A percentile compares a stretch with the other conserved stretches of the same genome.
Conservation (phyloP, 2,113 vertebrate species). For the Rallus limicola region DNA sequence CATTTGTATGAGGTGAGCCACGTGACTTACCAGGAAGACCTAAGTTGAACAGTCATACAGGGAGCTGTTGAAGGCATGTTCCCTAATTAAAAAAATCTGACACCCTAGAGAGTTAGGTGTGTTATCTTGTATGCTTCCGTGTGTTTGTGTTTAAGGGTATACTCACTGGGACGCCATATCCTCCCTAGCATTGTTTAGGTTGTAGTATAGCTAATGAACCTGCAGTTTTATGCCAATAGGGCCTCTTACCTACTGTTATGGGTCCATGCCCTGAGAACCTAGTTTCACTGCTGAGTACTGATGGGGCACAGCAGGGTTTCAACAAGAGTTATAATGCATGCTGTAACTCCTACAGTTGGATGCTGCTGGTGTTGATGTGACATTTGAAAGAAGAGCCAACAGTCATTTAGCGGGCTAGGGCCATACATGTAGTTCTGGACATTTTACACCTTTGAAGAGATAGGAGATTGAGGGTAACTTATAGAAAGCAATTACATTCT, state of each 20-base stretch:
- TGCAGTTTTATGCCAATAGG: background rate
- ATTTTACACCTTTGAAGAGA: background rate
- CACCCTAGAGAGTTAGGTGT: background rate
- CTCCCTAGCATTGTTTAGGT: background rate
- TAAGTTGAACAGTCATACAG: background rate
- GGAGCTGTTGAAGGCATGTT: background rate
- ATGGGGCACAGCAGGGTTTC: background rate
- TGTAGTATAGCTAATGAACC: background rate
- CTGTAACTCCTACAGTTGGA: background rate
- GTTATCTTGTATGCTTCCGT: background rate
- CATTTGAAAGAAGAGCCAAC: background rate
- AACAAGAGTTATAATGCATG: background rate
- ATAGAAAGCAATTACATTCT: background rate
- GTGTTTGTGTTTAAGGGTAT: background rate
- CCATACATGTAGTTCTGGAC: background rate
- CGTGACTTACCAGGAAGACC: background rate
- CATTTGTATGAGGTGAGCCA: background rate
- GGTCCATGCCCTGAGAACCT: background rate
- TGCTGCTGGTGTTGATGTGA: background rate
- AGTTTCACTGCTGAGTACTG: background rate
- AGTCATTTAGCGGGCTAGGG: background rate
- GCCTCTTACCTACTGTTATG: rapidly evolving
- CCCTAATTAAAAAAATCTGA: background rate
- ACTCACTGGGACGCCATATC: background rate
- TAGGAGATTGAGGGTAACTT: background rate